Evolutionary conservation across 2,113 vertebrate genomes (phyloP), one percentile per base, ranked within the genome.

Genomic region (Ammodytes dubius): DNA sequence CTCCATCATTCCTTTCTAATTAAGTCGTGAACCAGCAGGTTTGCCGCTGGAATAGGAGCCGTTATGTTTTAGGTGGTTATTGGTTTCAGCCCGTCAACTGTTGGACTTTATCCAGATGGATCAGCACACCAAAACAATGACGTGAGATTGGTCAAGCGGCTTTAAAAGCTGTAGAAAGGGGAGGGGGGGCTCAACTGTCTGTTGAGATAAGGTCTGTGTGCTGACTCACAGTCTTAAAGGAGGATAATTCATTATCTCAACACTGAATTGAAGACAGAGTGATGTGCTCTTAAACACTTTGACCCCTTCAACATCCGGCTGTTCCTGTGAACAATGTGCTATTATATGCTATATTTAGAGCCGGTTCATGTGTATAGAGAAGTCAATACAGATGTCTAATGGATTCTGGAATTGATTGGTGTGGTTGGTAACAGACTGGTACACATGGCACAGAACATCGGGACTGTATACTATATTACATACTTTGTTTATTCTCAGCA

Each of bases 171-270:
- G 60, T 7, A 27, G 19, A 17, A 9, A 6, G 35, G 37, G 27
- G 1, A 2, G 45, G 37, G 14, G 37, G 13, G 65, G 49, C 37
- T 81, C 19, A 46, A 73, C 74, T 59, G 13, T 39, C 13, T 19
- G 13, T 59, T 45, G 53, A 65, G 47, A 15, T 75, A 17, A 27
- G 66, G 15, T 19, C 61, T 42, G 53, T 74, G 40, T 12, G 7
- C 54, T 52, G 57, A 56, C 10, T 19, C 7, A 37, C 27, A 6
- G 7, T 15, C 35, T 64, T 56, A 60, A 8, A 13, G 73, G 54
- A 65, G 73, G 54, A 65, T 64, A 53, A 70, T 77, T n/a, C 2
- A 2, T 53, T 4, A 53, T 72, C 58, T 53, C 14, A 52, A 52
- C 39, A 10, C 37, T 65, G 27, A 37, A 27, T 1, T 45, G 12